Percentiles rank a stretch among this genome's conserved stretches.
These are phyloP conservation scores for Amblyjoppa fuscipennis DNA, from an alignment of 2,888 invertebrate genomes.

Conservation along the genomic window DNA sequence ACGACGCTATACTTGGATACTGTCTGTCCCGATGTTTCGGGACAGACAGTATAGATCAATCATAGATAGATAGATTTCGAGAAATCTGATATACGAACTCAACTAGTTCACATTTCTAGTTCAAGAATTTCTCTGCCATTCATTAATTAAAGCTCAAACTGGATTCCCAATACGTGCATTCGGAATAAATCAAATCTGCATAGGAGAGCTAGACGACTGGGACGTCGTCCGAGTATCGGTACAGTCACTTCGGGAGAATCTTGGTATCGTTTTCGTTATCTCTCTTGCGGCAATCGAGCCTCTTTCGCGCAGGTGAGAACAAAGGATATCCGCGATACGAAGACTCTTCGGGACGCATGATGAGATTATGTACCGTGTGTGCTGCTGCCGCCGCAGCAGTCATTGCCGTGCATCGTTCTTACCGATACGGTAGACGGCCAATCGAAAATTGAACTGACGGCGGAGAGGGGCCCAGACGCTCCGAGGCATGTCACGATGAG, in stretches of 20 bases:
- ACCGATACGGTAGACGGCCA: conserved; percentile 59
- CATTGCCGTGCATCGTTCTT: conserved; percentile 41
- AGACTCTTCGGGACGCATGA: conserved; percentile 4
- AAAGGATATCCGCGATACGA: conserved; percentile 1
- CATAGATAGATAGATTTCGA: too few species aligned
- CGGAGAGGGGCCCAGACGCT: conserved; percentile 71
- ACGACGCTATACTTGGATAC: too few species aligned
- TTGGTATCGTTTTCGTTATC: conserved; percentile 19
- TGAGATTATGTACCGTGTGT: conserved; percentile 33
- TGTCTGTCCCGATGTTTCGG: too few species aligned
- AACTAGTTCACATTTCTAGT: too few species aligned
- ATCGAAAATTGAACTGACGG: conserved; percentile 81
- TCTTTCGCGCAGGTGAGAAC: background rate
- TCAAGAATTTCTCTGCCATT: too few species aligned
- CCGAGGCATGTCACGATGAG: conserved; percentile 72
- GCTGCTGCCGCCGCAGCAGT: conserved; percentile 23
- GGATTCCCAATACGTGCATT: too few species aligned
- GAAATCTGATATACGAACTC: too few species aligned
- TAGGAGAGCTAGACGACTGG: too few species aligned
- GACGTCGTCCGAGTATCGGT: too few species aligned
- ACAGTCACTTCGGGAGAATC: background rate
- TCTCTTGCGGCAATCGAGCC: background rate
- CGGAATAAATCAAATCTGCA: too few species aligned
- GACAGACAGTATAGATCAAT: too few species aligned
- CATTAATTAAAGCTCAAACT: too few species aligned